Conservation (phyloP, 2,888 invertebrate genomes). For the Amphipyra tragopoginis region DNA sequence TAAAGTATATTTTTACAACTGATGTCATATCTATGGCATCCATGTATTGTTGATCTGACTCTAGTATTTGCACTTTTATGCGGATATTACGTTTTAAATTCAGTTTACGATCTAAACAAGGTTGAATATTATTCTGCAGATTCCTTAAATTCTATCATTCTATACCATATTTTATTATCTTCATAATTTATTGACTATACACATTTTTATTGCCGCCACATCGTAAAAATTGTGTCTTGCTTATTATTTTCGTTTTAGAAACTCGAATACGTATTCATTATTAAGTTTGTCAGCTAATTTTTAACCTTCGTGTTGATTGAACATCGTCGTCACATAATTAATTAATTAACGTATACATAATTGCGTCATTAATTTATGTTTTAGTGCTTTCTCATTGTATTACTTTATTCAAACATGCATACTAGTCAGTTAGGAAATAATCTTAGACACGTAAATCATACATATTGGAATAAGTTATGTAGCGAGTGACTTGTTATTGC, state of each 20-base stretch:
- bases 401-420: conserved; percentile 75
- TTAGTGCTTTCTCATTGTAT: conserved; percentile 78
- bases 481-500: conserved; percentile 76
- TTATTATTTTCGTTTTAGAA: conserved; percentile 67
- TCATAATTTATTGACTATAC: conserved; percentile 75
- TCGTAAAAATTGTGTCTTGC: conserved; percentile 70
- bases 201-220: conserved; percentile 68
- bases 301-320: conserved; percentile 82
- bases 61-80: conserved; percentile 52
- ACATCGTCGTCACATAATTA: conserved; percentile 82
- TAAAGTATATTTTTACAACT: conserved; percentile 38
- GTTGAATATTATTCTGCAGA: conserved; percentile 64
- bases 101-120: conserved; percentile 70
- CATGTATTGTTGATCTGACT: conserved; percentile 51
- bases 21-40: conserved; percentile 60
- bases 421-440: conserved; percentile 75
- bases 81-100: conserved; percentile 57
- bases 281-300: conserved; percentile 80
- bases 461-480: conserved; percentile 74
- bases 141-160: conserved; percentile 71
- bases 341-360: conserved; percentile 84
- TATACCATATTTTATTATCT: conserved; percentile 73
- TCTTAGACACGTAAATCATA: conserved; percentile 76
- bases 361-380: conserved; percentile 78
- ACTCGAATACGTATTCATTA: conserved; percentile 79